Evolutionary conservation across 2,797 vertebrate species (phyloP).

Genomic region (Holocentrus rufus): DNA sequence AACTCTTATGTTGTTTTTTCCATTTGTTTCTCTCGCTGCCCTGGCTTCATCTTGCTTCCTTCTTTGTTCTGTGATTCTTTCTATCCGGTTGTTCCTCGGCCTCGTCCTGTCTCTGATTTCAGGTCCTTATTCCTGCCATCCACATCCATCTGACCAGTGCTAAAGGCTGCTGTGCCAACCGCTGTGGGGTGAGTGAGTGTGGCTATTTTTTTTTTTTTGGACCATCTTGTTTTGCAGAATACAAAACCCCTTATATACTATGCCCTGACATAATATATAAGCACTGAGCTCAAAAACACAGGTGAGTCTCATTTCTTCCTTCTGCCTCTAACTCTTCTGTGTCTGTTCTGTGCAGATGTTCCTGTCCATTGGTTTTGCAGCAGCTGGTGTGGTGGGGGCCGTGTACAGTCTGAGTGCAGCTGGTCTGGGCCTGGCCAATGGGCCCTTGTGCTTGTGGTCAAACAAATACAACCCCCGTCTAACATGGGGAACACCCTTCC

Average conservation of each 20-base stretch:
- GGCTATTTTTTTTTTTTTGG: too few relatives aligned
- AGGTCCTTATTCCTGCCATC: conserved; percentile 81
- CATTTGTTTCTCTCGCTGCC: too few relatives aligned
- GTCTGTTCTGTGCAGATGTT: conserved; percentile 77
- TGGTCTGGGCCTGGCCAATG: conserved; percentile 70
- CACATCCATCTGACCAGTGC: conserved; percentile 82
- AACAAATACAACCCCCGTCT: accelerated
- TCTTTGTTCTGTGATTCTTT: not conserved
- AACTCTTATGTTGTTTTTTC: too few relatives aligned
- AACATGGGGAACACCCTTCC: conserved; percentile 53
- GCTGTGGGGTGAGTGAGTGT: conserved; percentile 85
- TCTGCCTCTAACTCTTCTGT: not conserved
- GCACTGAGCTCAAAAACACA: too few relatives aligned
- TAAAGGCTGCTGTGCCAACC: conserved; percentile 80
- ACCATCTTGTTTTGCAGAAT: too few relatives aligned
- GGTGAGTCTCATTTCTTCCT: too few relatives aligned
- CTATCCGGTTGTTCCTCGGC: not conserved
- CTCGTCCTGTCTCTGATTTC: conserved; percentile 1
- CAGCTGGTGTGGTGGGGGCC: conserved; percentile 70
- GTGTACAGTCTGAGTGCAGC: conserved; percentile 71
- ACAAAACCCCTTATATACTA: too few relatives aligned
- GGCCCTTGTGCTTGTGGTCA: conserved; percentile 59
- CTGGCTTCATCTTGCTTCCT: not conserved
- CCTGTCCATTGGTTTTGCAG: conserved; percentile 82
- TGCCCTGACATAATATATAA: too few relatives aligned